These are phyloP conservation scores for Eupithecia abbreviata DNA, from an alignment of 2,888 invertebrate species.

Conservation along the genomic window DNA sequence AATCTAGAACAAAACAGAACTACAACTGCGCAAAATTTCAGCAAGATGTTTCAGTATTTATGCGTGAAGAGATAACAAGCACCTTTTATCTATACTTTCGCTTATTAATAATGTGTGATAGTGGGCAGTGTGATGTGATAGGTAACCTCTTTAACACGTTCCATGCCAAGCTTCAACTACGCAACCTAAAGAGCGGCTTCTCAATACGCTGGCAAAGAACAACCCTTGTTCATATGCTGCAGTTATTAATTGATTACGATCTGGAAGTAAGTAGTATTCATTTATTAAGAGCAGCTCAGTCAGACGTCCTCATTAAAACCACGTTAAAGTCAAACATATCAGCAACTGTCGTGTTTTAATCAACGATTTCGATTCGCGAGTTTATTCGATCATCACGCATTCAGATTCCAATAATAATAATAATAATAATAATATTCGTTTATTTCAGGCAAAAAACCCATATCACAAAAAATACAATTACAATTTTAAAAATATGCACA, in stretches of 20 bases:
- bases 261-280: neutral
- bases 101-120: too few species aligned
- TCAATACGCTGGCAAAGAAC: too few species aligned
- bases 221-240: too few species aligned
- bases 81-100: too few species aligned
- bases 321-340: constrained; percentile 25
- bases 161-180: neutral
- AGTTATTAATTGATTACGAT: too few species aligned
- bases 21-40: neutral
- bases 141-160: neutral
- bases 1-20: neutral
- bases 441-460: too few species aligned
- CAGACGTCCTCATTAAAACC: constrained; percentile 14
- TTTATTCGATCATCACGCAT: constrained; percentile 21
- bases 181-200: neutral
- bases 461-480: too few species aligned
- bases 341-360: constrained; percentile 14
- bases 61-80: neutral
- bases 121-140: neutral
- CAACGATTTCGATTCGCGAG: constrained; percentile 20
- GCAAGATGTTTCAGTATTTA: neutral
- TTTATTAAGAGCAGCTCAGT: neutral
- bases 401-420: constrained; percentile 14
- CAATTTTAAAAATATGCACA: too few species aligned
- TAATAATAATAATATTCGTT: too few species aligned